Conservation (phyloP, 2,888 invertebrate genomes). For the Galeopsomyia nigrocyanea region DNA sequence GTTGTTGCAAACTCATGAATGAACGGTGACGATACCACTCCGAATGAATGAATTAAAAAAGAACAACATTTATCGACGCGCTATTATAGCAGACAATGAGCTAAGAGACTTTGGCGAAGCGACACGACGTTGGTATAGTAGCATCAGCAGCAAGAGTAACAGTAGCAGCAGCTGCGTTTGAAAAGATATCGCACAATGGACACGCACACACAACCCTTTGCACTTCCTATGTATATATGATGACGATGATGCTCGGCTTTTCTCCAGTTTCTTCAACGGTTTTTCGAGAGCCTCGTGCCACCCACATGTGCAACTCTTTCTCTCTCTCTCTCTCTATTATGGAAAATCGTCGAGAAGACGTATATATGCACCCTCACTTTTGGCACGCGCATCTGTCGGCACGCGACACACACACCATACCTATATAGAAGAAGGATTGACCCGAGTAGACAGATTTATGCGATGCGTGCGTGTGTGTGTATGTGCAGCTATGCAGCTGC, state of each 20-base stretch:
- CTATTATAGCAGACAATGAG: too few species aligned
- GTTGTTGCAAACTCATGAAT: too few species aligned
- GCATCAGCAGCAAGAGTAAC: slow-evolving; percentile 12
- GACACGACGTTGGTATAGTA: slow-evolving; percentile 15
- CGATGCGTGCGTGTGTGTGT: background rate
- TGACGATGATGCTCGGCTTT: background rate
- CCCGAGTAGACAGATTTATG: background rate
- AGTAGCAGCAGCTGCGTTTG: slow-evolving; percentile 2
- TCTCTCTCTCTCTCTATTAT: background rate
- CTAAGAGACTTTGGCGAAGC: background rate
- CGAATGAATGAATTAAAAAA: background rate
- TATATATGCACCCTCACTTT: slow-evolving; percentile 4
- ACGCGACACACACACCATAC: background rate
- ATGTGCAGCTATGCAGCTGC: slow-evolving; percentile 19
- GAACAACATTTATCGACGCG: background rate
- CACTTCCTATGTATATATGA: background rate
- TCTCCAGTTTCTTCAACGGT: slow-evolving; percentile 29
- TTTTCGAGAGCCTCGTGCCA: slow-evolving; percentile 6
- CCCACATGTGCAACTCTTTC: slow-evolving; percentile 5
- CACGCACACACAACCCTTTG: slow-evolving; percentile 27
- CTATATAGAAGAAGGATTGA: slow-evolving; percentile 38
- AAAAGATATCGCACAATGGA: slow-evolving; percentile 8
- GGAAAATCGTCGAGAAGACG: slow-evolving; percentile 15
- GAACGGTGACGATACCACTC: too few species aligned
- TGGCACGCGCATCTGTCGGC: slow-evolving; percentile 27